Conservation (phyloP, 2,888 invertebrate genomes). For the Papilio demoleus region DNA sequence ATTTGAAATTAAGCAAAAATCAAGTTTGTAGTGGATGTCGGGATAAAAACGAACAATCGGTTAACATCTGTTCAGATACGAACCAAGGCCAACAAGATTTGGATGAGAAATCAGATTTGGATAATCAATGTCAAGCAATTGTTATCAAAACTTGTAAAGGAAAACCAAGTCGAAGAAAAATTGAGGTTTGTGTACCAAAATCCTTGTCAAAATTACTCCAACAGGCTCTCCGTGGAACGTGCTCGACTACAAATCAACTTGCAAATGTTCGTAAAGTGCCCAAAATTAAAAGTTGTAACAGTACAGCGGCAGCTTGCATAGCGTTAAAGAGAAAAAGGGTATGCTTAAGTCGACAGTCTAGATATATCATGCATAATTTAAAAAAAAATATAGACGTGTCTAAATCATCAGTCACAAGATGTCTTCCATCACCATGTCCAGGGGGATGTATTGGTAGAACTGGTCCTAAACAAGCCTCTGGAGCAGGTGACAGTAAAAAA, state of each 20-base stretch:
- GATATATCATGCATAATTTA: not conserved
- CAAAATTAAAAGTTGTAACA: constrained; percentile 23
- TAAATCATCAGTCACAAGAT: constrained; percentile 18
- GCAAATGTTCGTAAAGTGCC: constrained; percentile 8
- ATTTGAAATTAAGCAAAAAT: constrained; percentile 14
- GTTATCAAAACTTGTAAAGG: constrained; percentile 7
- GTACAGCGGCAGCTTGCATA: not conserved
- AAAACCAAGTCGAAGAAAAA: constrained; percentile 16
- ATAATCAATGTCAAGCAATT: constrained; percentile 11
- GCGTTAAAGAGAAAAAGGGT: constrained; percentile 15
- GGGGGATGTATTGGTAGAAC: constrained; percentile 1
- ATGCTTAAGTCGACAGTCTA: constrained; percentile 21
- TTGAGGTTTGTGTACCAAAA: constrained; percentile 31
- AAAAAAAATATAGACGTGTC: constrained; percentile 7
- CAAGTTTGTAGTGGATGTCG: constrained; percentile 13
- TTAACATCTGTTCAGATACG: not conserved
- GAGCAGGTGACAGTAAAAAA: constrained; percentile 11
- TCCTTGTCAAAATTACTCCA: constrained; percentile 27
- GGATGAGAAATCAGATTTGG: constrained; percentile 3
- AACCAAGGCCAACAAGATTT: not conserved
- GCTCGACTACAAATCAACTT: constrained; percentile 22
- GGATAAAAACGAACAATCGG: constrained; percentile 4
- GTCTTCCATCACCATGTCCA: constrained; percentile 21
- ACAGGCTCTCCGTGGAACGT: constrained; percentile 15
- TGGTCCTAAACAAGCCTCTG: not conserved